Conservation (phyloP, 2,888 invertebrate species). For the Nemurella pictetii region DNA sequence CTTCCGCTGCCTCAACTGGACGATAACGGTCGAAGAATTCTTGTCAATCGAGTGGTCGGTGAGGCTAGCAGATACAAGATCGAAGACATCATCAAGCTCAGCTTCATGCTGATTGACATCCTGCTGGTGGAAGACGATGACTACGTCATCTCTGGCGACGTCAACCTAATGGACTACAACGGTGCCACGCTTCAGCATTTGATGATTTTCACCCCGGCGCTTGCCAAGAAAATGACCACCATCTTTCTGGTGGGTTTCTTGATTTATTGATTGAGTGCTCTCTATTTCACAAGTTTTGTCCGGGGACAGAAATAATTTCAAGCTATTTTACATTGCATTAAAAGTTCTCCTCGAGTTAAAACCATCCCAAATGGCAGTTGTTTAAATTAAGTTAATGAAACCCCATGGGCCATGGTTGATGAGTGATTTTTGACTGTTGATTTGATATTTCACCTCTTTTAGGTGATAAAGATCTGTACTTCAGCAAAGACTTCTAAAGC, state of each 20-base stretch:
- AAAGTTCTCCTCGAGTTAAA: too few relatives aligned
- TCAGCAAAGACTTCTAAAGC: too few relatives aligned
- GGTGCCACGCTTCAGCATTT: slow-evolving; percentile 59
- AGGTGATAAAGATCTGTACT: too few relatives aligned
- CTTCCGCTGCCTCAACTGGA: slow-evolving; percentile 46
- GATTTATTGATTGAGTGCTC: too few relatives aligned
- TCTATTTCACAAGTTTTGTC: too few relatives aligned
- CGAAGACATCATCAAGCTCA: slow-evolving; percentile 56
- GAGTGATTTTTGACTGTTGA: too few relatives aligned
- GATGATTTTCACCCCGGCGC: slow-evolving; percentile 60
- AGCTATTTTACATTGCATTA: too few relatives aligned
- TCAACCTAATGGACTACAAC: slow-evolving; percentile 58
- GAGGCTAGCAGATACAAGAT: slow-evolving; percentile 55
- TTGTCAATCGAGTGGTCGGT: slow-evolving; percentile 57
- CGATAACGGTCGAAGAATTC: slow-evolving; percentile 56
- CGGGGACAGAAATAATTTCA: too few relatives aligned
- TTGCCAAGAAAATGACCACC: slow-evolving; percentile 61
- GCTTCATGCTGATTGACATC: slow-evolving; percentile 61
- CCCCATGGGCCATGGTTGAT: too few relatives aligned
- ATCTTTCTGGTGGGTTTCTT: slow-evolving; percentile 51
- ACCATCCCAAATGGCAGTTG: too few relatives aligned
- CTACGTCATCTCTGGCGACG: slow-evolving; percentile 28
- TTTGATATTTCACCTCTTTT: too few relatives aligned
- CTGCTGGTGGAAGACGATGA: slow-evolving; percentile 65
- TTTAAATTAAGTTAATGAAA: too few relatives aligned